These are phyloP conservation scores for Acrossocheilus wenchowensis DNA, from an alignment of 2,797 vertebrate genomes.

Conservation along the genomic window DNA sequence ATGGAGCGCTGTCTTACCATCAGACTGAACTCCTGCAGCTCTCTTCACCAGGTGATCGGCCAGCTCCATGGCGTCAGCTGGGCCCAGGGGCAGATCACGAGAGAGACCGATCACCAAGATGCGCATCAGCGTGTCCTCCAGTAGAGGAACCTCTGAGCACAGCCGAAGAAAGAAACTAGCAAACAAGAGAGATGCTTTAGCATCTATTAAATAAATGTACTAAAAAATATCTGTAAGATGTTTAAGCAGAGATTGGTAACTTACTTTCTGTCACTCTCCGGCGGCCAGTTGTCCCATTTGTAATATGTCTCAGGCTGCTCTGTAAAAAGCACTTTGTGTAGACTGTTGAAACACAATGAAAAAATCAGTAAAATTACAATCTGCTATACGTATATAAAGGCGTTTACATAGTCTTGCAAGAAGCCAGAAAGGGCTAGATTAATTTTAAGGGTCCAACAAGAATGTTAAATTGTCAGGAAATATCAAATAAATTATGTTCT, in stretches of 20 bases:
- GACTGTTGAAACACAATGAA: constrained; percentile 73
- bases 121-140: constrained; percentile 97
- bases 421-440: neutral
- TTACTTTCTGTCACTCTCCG: constrained; percentile 98
- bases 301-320: constrained; percentile 99
- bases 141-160: constrained; percentile 95
- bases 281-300: constrained; percentile 99
- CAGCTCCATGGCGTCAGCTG: constrained; percentile 96
- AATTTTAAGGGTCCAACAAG: neutral
- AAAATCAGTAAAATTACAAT: neutral
- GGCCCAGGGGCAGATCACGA: constrained; percentile 92
- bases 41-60: constrained; percentile 97
- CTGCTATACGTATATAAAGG: neutral
- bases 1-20: constrained; percentile 76
- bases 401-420: neutral
- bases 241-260: constrained; percentile 49
- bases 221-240: neutral
- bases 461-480: neutral
- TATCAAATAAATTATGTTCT: neutral
- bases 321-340: constrained; percentile 98
- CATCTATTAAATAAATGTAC: neutral
- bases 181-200: neutral
- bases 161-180: constrained; percentile 95
- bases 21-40: constrained; percentile 92
- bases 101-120: constrained; percentile 96